A percentile compares a stretch with the other conserved stretches of the same genome.
Conservation (phyloP, 2,888 invertebrate genomes). For the Kuschelorhynchus macadamiae region DNA sequence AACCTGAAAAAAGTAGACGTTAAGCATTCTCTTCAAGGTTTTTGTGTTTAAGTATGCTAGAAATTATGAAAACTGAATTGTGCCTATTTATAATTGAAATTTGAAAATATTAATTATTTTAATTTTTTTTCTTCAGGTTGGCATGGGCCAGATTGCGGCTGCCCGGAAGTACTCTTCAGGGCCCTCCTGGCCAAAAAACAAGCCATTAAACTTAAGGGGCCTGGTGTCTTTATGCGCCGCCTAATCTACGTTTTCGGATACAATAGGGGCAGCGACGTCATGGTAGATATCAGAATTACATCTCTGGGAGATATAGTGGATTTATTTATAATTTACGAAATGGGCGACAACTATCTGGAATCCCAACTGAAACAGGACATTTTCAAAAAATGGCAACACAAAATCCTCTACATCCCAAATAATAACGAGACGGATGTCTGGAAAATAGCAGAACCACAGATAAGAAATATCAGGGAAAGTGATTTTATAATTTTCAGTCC, state of each 20-base stretch:
- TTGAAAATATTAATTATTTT: too few relatives aligned
- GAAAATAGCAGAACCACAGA: conserved; percentile 65
- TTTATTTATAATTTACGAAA: conserved; percentile 75
- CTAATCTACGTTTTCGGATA: conserved; percentile 73
- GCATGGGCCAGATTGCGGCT: conserved; percentile 78
- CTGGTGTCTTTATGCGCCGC: conserved; percentile 69
- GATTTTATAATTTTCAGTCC: conserved; percentile 75
- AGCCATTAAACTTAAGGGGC: conserved; percentile 67
- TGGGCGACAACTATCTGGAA: conserved; percentile 66
- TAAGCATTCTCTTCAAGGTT: too few relatives aligned
- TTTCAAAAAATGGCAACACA: conserved; percentile 69
- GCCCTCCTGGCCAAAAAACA: conserved; percentile 74
- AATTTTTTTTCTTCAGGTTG: too few relatives aligned
- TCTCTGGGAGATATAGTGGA: conserved; percentile 75
- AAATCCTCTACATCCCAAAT: conserved; percentile 71
- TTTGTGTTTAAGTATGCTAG: too few relatives aligned
- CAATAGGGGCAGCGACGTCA: conserved; percentile 71
- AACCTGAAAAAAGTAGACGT: too few relatives aligned
- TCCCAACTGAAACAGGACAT: conserved; percentile 70
- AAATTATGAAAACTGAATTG: too few relatives aligned
- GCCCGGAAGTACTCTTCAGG: conserved; percentile 78
- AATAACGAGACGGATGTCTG: conserved; percentile 65
- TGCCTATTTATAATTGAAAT: too few relatives aligned
- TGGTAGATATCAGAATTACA: conserved; percentile 75
- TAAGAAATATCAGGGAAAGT: conserved; percentile 70